Percentiles rank a stretch among this genome's conserved stretches.
These are phyloP conservation scores for Oplegnathus fasciatus DNA, from an alignment of 2,113 vertebrate genomes.

Conservation along the genomic window DNA sequence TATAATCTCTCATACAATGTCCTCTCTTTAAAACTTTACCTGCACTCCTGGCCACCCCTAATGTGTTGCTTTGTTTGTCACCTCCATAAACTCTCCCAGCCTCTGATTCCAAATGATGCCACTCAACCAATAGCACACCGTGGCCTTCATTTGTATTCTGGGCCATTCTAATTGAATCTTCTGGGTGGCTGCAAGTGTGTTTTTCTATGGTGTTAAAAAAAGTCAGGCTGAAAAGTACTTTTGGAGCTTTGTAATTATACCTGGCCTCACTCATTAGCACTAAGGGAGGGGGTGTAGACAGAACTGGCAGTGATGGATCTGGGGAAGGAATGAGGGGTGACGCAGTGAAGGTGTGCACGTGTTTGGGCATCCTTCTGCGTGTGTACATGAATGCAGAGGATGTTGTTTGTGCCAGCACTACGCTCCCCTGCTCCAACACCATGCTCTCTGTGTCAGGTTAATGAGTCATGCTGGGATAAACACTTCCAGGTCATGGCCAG, in stretches of 20 bases:
- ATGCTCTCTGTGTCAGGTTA: slow-evolving; percentile 76
- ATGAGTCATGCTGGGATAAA: slow-evolving; percentile 80
- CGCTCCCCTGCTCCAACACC: slow-evolving; percentile 65
- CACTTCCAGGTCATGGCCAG: slow-evolving; percentile 75
- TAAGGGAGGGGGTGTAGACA: slow-evolving; percentile 58
- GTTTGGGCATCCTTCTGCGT: slow-evolving; percentile 52
- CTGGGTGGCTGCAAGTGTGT: slow-evolving; percentile 38
- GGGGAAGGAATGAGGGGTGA: slow-evolving; percentile 55
- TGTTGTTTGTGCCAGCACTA: slow-evolving; percentile 71
- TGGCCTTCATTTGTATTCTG: slow-evolving; percentile 63
- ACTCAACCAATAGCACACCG: slow-evolving; percentile 34
- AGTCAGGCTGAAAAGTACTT: slow-evolving; percentile 42
- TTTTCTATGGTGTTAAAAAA: slow-evolving; percentile 45
- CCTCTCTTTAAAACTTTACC: slow-evolving; percentile 25
- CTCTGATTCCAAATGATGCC: slow-evolving; percentile 33
- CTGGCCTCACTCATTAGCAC: slow-evolving; percentile 65
- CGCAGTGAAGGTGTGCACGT: slow-evolving; percentile 32
- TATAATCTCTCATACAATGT: slow-evolving; percentile 3
- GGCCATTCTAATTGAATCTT: slow-evolving; percentile 37
- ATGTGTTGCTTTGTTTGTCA: slow-evolving; percentile 39
- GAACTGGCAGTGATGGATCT: slow-evolving; percentile 77
- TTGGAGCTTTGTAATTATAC: slow-evolving; percentile 62
- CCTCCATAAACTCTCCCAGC: slow-evolving; percentile 39
- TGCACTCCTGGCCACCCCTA: neutral
- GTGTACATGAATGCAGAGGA: slow-evolving; percentile 45